These are phyloP conservation scores for Ruditapes philippinarum DNA, from an alignment of 1,140 invertebrate species.

Conservation along the genomic window DNA sequence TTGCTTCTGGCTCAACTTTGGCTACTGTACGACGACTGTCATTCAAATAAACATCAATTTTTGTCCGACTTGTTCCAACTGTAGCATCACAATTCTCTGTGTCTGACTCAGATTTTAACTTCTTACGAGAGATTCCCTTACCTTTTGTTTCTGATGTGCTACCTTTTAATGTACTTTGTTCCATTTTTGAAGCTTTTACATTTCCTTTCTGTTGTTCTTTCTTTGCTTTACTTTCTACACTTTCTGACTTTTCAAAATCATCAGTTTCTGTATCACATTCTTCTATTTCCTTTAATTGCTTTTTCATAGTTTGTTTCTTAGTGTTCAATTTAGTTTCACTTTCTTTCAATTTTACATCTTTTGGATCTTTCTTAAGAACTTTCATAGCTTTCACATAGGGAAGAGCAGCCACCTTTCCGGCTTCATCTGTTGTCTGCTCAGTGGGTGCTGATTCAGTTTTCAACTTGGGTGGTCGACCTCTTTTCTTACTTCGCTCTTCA, in stretches of 20 bases:
- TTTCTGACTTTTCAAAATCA: background rate
- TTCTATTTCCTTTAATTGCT: background rate
- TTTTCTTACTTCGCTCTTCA: background rate
- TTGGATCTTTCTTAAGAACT: conserved; percentile 4
- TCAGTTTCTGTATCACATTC: background rate
- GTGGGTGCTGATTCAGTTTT: conserved; percentile 35
- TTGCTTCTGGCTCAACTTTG: background rate
- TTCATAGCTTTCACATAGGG: background rate
- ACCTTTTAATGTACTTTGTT: background rate
- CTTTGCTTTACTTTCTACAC: conserved; percentile 21
- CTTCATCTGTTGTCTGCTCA: background rate
- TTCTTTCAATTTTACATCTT: background rate
- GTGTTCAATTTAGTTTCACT: background rate
- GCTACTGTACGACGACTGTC: background rate
- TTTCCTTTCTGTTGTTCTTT: conserved; percentile 18
- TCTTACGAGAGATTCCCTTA: background rate
- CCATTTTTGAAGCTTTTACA: background rate
- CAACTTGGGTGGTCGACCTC: background rate
- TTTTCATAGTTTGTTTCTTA: background rate
- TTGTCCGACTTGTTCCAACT: background rate
- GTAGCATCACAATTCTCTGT: background rate
- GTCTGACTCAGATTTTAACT: background rate
- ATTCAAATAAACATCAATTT: conserved; percentile 60
- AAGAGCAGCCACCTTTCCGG: background rate
- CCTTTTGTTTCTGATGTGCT: conserved; percentile 17